Conservation (phyloP, 1,140 invertebrate species). For the Papilio dardanus region DNA sequence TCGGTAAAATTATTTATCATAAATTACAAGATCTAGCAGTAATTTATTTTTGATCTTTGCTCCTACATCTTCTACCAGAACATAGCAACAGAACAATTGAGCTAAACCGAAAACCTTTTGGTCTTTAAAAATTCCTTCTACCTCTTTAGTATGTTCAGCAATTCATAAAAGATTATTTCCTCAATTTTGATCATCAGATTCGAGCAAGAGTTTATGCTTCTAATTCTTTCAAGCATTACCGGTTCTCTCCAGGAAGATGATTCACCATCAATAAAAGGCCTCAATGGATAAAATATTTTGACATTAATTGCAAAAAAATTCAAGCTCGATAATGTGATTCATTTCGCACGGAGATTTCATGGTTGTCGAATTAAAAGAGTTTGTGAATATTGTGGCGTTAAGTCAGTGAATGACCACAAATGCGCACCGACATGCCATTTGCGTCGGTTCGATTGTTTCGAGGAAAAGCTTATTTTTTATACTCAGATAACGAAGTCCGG, state of each 20-base stretch:
- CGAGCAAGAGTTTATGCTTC: background rate
- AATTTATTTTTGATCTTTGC: too few species aligned
- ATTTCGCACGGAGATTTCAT: slow-evolving; percentile 24
- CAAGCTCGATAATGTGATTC: background rate
- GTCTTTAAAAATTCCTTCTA: background rate
- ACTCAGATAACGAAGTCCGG: too few species aligned
- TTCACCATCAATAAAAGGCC: background rate
- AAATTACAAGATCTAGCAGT: background rate
- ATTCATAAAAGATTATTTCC: too few species aligned
- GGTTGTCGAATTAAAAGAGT: slow-evolving; percentile 4
- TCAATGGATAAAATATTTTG: slow-evolving; percentile 5
- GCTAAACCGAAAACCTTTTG: background rate
- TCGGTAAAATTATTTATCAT: background rate
- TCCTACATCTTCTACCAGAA: too few species aligned
- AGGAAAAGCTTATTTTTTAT: background rate
- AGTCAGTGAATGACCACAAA: background rate
- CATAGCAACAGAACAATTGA: too few species aligned
- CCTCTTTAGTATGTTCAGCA: background rate
- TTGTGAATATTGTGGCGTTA: slow-evolving; percentile 2
- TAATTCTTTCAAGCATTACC: background rate
- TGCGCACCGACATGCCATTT: background rate
- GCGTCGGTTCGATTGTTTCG: background rate
- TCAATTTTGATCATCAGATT: background rate
- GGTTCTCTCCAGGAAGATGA: background rate
- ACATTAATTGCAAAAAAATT: slow-evolving; percentile 15